Evolutionary conservation across 2,113 vertebrate species (phyloP), one percentile per base, ranked within the genome.

Genomic region (Chascanopsetta lugubris): DNA sequence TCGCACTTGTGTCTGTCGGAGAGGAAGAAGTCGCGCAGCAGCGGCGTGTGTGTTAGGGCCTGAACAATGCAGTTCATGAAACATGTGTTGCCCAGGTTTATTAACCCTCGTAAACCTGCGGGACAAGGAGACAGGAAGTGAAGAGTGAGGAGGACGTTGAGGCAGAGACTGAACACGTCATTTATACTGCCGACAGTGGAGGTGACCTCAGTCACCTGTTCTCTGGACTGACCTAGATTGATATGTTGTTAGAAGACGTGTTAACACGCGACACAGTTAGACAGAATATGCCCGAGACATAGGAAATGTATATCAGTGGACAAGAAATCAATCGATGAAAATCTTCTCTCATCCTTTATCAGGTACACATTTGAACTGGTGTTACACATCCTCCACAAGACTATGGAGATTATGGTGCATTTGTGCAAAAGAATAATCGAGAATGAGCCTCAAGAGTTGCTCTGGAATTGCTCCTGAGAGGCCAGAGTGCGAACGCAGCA

Each of bases 61-160:
- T 98, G 96, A 65, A 98, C 96, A 50, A 98, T 98, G 90, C 96
- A 98, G 93, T 98, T 98, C 96, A 98, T 98, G 93, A 98, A 98
- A 93, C 96, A 98, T 0, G 96, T 98, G 93, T 98, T 98, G 81
- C 96, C 96, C 72, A 98, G 93, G 92, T 98, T 98, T 91, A 98
- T 97, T 83, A 98, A 92, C 84, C 96, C 96, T 68, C 96, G 95
- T 87, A 98, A 93, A 94, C 96, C 96, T 98, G 89, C 11, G 1
- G 57, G 68, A 71, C 29, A 67, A 78, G 48, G 27, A 24, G 30
- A 78, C 67, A 45, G 42, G 18, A n/a, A 66, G 45, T 45, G 1
- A 43, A 53, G 30, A 21, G 17, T 49, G 45, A 78, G 47, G 48
- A 55, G 18, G 42, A 17, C 40, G 54, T n/a, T n/a, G n/a, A n/a